Evolutionary conservation across 2,888 invertebrate species (phyloP).

Genomic region (Gari tellinella): DNA sequence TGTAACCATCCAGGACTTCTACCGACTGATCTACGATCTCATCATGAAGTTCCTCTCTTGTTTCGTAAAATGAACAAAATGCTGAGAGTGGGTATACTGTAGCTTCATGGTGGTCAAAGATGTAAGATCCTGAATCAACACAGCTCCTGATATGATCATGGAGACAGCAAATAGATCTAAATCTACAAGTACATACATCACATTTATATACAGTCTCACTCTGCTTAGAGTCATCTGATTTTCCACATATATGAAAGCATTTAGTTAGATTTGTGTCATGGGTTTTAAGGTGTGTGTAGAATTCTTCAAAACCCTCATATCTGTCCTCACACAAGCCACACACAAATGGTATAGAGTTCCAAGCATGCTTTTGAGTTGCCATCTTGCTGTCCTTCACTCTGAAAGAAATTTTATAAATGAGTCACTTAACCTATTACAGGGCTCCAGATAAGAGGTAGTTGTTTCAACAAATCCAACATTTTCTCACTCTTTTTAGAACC

Average conservation of each 20-base stretch:
- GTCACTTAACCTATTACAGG: no score
- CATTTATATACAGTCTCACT: slow-evolving; percentile 11
- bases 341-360: slow-evolving; percentile 16
- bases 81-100: slow-evolving; percentile 18
- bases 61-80: background rate
- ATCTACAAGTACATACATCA: slow-evolving; percentile 13
- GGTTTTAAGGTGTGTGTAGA: slow-evolving; percentile 17
- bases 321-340: slow-evolving; percentile 32
- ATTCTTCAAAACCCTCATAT: slow-evolving; percentile 13
- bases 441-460: no score
- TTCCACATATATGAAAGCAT: slow-evolving; percentile 9
- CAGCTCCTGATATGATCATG: slow-evolving; percentile 29
- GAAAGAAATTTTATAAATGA: no score
- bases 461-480: no score
- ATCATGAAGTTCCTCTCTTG: background rate
- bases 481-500: no score
- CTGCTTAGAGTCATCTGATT: background rate
- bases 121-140: slow-evolving; percentile 18
- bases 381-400: no score
- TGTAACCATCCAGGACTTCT: background rate
- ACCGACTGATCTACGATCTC: background rate
- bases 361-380: no score
- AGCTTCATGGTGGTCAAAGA: slow-evolving; percentile 20
- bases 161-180: slow-evolving; percentile 28
- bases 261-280: slow-evolving; percentile 8